These are phyloP conservation scores for Drosophila percnosoma DNA, from an alignment of 2,888 invertebrate species.

Conservation along the genomic window DNA sequence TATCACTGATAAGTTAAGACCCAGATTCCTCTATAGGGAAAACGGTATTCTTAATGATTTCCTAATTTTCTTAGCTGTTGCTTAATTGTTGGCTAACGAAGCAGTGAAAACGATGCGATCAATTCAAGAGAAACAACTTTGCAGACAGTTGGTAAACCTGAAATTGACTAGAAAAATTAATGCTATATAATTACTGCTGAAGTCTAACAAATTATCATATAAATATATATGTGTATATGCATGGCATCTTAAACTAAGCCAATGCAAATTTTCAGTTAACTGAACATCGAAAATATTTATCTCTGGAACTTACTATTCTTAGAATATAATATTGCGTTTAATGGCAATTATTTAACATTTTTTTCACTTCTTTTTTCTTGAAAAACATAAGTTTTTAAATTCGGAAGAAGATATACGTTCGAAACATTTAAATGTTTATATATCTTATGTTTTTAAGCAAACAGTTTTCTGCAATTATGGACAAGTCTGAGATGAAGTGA, in stretches of 20 bases:
- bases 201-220: neutral
- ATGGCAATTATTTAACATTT: neutral
- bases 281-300: neutral
- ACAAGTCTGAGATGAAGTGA: conserved; percentile 7
- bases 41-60: conserved; percentile 33
- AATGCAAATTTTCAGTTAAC: neutral
- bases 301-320: neutral
- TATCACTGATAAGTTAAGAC: neutral
- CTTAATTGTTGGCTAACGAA: conserved; percentile 50
- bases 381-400: neutral
- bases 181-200: conserved; percentile 1
- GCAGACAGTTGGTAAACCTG: conserved; percentile 33
- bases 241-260: neutral
- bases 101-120: conserved; percentile 23
- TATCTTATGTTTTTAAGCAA: too few species aligned
- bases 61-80: conserved; percentile 40
- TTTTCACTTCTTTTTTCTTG: neutral
- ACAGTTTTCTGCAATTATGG: conserved; percentile 8
- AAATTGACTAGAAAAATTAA: conserved; percentile 23
- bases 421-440: too few species aligned
- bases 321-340: neutral
- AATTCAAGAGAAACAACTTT: conserved; percentile 50
- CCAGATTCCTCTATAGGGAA: conserved; percentile 36
- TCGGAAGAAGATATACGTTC: neutral
- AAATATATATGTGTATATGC: neutral